Conservation (phyloP, 37 sponge, comb jelly and placozoan species). For the Crambe crambe region DNA sequence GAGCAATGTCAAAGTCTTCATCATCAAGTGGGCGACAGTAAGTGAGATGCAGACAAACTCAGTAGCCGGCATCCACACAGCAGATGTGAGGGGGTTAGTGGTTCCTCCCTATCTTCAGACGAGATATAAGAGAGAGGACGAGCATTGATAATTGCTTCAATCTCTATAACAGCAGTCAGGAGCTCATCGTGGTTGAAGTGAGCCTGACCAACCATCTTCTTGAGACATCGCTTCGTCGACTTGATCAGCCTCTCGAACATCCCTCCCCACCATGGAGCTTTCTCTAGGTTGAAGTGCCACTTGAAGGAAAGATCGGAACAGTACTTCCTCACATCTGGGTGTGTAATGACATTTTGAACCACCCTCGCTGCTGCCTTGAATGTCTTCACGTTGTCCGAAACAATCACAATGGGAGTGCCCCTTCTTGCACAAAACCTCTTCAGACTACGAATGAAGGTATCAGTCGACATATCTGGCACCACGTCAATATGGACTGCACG, state of each 20-base stretch:
- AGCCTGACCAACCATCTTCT: slow-evolving; percentile 44
- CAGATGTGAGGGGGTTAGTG: slow-evolving; percentile 35
- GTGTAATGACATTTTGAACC: neutral
- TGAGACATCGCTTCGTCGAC: slow-evolving; percentile 36
- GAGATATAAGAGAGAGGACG: slow-evolving; percentile 36
- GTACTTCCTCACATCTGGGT: slow-evolving; percentile 12
- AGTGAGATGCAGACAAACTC: slow-evolving; percentile 16
- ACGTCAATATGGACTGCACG: slow-evolving; percentile 37
- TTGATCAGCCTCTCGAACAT: slow-evolving; percentile 43
- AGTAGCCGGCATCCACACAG: slow-evolving; percentile 16
- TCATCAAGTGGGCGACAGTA: neutral
- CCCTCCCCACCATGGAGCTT: slow-evolving; percentile 60
- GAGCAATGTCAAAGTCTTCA: slow-evolving; percentile 25
- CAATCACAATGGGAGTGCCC: slow-evolving; percentile 1
- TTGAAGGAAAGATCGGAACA: slow-evolving; percentile 11
- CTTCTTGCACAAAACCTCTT: slow-evolving; percentile 21
- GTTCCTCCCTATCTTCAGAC: slow-evolving; percentile 25
- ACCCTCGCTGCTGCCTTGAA: slow-evolving; percentile 24
- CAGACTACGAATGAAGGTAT: slow-evolving; percentile 16
- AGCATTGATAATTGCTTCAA: slow-evolving; percentile 22
- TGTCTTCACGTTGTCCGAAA: slow-evolving; percentile 34
- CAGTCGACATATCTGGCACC: slow-evolving; percentile 21
- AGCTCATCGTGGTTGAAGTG: slow-evolving; percentile 42
- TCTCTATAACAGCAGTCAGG: slow-evolving; percentile 14
- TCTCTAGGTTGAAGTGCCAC: slow-evolving; percentile 34